Evolutionary conservation across 2,797 vertebrate species (phyloP).

Genomic region (Catamblyrhynchus diadema): DNA sequence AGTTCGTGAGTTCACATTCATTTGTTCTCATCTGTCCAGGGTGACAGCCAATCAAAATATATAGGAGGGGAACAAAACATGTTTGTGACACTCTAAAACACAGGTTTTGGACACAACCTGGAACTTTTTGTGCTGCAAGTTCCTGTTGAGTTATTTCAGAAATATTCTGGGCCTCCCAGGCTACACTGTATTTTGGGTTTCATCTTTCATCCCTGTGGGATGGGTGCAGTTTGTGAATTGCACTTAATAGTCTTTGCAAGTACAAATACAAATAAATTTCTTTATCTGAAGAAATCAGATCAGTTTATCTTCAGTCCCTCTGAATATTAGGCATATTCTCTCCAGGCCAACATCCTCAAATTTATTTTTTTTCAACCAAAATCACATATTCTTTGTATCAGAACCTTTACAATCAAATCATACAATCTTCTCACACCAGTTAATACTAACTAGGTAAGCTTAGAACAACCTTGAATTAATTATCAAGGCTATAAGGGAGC

Average conservation of each 20-base stretch:
- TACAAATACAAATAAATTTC: not conserved
- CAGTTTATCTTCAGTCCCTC: not conserved
- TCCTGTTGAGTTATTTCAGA: not conserved
- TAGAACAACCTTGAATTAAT: not conserved
- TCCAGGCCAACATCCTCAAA: not conserved
- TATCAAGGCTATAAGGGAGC: not conserved
- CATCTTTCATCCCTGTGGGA: not conserved
- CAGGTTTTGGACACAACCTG: not conserved
- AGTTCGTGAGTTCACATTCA: not conserved
- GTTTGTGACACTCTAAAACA: not conserved
- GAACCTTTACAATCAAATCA: not conserved
- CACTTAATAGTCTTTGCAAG: not conserved
- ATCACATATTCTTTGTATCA: not conserved
- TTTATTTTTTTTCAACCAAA: not conserved
- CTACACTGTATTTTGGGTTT: not conserved
- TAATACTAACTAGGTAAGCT: not conserved
- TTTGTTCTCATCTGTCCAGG: not conserved
- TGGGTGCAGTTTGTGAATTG: not conserved
- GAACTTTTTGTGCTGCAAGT: not conserved
- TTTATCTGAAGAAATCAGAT: not conserved
- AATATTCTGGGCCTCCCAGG: not conserved
- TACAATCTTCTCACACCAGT: not conserved
- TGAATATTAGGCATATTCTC: not conserved
- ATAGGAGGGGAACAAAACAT: not conserved
- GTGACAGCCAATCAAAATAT: not conserved